Conservation (phyloP, 2,888 invertebrate genomes). For the Erannis defoliaria region DNA sequence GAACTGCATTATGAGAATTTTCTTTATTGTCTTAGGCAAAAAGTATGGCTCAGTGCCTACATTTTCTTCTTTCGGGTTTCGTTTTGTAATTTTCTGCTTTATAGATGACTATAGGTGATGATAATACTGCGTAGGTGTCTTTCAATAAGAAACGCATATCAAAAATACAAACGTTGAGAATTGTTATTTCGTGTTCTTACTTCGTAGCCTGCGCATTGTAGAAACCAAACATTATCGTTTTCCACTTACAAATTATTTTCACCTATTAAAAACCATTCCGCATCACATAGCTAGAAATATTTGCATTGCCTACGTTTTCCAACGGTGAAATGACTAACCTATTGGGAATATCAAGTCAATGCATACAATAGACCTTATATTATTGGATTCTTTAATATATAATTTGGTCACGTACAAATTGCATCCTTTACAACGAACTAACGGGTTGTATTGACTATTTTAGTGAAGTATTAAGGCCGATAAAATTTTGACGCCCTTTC, state of each 20-base stretch:
- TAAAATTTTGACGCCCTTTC: conserved; percentile 65
- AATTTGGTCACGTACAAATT: conserved; percentile 69
- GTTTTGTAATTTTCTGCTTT: too few relatives aligned
- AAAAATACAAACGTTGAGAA: not conserved
- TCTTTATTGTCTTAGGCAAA: too few relatives aligned
- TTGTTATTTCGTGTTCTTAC: too few relatives aligned
- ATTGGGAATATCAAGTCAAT: conserved; percentile 63
- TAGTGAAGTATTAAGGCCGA: conserved; percentile 58
- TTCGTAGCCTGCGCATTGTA: not conserved
- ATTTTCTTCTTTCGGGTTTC: too few relatives aligned
- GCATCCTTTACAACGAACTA: conserved; percentile 71
- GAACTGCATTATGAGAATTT: not conserved
- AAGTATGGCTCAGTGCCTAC: too few relatives aligned
- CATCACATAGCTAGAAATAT: conserved; percentile 31
- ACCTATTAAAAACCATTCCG: conserved; percentile 24
- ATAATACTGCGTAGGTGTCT: too few relatives aligned
- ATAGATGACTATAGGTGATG: too few relatives aligned
- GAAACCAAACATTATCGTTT: not conserved
- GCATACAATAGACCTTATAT: conserved; percentile 58
- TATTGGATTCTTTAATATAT: conserved; percentile 45
- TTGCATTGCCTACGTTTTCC: conserved; percentile 59
- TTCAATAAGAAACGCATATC: not conserved
- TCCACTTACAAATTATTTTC: conserved; percentile 9
- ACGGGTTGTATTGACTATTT: conserved; percentile 67
- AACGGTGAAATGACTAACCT: conserved; percentile 68